These are phyloP conservation scores for Mayetiola destructor DNA, from an alignment of 2,888 invertebrate genomes.

Conservation along the genomic window DNA sequence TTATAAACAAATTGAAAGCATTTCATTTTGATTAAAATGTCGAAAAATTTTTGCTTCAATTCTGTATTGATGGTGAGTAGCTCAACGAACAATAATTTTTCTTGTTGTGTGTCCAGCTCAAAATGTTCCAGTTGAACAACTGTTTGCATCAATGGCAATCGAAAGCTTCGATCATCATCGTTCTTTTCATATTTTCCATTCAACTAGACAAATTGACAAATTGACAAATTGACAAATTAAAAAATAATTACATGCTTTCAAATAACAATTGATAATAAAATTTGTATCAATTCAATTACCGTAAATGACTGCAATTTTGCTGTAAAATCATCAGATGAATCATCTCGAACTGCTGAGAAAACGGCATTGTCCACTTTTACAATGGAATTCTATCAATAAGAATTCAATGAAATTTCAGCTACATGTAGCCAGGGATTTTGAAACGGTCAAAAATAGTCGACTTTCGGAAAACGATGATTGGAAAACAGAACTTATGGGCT, in stretches of 20 bases:
- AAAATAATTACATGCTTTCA: neutral
- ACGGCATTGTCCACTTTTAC: slow-evolving; percentile 58
- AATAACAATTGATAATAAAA: neutral
- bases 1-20: slow-evolving; percentile 54
- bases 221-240: slow-evolving; percentile 12
- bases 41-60: slow-evolving; percentile 47
- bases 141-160: slow-evolving; percentile 44
- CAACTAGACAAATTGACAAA: slow-evolving; percentile 15
- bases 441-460: neutral
- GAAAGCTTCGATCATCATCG: slow-evolving; percentile 28
- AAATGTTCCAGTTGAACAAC: slow-evolving; percentile 50
- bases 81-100: slow-evolving; percentile 42
- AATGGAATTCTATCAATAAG: slow-evolving; percentile 48
- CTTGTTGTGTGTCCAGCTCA: slow-evolving; percentile 43
- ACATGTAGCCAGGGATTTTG: neutral
- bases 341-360: slow-evolving; percentile 52
- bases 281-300: slow-evolving; percentile 30
- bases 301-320: slow-evolving; percentile 51
- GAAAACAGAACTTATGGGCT: too few relatives aligned
- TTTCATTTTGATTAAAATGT: slow-evolving; percentile 52
- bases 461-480: too few relatives aligned
- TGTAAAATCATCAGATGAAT: slow-evolving; percentile 53
- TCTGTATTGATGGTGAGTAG: slow-evolving; percentile 49
- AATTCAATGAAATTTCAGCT: neutral
- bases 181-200: slow-evolving; percentile 45